Percentiles rank a stretch among this genome's conserved stretches.
Conservation (phyloP, 2,113 vertebrate species). For the Sorex araneus region DNA sequence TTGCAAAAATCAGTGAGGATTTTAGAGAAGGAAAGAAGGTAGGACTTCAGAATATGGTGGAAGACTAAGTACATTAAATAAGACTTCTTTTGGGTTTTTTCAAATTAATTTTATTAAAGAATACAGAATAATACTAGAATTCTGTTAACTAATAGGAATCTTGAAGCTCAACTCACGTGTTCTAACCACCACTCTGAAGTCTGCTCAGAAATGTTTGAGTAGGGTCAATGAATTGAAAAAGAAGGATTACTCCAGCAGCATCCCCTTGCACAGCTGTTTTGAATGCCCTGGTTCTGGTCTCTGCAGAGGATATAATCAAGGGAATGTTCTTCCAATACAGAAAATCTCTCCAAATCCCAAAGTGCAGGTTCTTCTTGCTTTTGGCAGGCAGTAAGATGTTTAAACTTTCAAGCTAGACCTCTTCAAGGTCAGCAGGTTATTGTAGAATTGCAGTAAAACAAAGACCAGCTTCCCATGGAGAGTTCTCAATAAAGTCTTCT, state of each 20-base stretch:
- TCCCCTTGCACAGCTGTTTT: conserved; percentile 18
- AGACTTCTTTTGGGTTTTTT: background rate
- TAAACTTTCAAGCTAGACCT: conserved; percentile 56
- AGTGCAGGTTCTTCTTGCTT: background rate
- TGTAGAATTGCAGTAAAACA: conserved; percentile 46
- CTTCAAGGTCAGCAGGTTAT: conserved; percentile 43
- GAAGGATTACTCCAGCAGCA: background rate
- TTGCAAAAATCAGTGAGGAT: background rate
- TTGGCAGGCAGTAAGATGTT: conserved; percentile 59
- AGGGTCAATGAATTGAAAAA: background rate
- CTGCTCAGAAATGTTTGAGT: background rate
- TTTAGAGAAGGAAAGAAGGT: background rate
- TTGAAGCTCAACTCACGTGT: background rate
- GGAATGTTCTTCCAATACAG: conserved; percentile 48
- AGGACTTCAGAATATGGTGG: background rate
- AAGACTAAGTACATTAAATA: background rate
- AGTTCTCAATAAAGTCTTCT: conserved; percentile 39
- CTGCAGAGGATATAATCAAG: conserved; percentile 52
- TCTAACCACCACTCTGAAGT: background rate
- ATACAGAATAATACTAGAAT: background rate
- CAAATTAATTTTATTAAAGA: background rate
- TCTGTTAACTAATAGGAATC: background rate
- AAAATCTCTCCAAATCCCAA: conserved; percentile 58
- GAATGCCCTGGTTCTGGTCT: conserved; percentile 22
- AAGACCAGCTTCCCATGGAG: conserved; percentile 16